A percentile compares a stretch with the other conserved stretches of the same genome.
These are phyloP conservation scores for Siderastrea siderea DNA, from an alignment of 92 coral and sea anemone species.

Conservation along the genomic window DNA sequence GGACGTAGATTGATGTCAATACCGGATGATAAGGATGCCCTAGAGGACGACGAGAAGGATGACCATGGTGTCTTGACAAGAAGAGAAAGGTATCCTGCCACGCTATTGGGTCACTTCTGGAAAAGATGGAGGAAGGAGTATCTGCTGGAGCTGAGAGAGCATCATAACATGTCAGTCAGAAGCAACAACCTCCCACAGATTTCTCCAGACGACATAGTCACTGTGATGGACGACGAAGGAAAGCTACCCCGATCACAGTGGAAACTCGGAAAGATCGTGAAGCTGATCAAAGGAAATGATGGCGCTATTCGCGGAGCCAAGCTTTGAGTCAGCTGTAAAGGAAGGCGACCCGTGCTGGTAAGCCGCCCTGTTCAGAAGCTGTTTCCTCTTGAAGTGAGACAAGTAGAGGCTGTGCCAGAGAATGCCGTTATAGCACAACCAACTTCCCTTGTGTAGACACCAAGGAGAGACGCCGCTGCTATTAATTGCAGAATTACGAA, in stretches of 20 bases:
- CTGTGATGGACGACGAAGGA: conserved; percentile 26
- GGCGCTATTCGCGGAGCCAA: background rate
- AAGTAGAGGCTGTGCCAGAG: background rate
- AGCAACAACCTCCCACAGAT: background rate
- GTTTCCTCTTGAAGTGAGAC: conserved; percentile 8
- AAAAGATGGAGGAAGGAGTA: no score
- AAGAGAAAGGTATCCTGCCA: conserved; percentile 22
- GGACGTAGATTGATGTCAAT: conserved; percentile 43
- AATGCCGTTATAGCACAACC: background rate
- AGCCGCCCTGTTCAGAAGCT: conserved; percentile 1
- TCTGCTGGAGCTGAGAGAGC: conserved; percentile 20
- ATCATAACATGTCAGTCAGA: conserved; percentile 20
- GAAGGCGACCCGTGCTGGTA: background rate
- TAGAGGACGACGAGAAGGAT: background rate
- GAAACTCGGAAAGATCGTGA: conserved; percentile 37
- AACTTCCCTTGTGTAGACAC: no score
- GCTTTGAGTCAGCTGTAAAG: background rate
- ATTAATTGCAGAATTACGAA: background rate
- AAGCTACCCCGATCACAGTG: background rate
- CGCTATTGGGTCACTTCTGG: conserved; percentile 36
- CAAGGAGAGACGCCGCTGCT: background rate
- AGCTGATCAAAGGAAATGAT: conserved; percentile 29
- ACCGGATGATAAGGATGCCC: background rate
- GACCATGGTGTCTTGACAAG: conserved; percentile 8
- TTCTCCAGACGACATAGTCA: conserved; percentile 7